These are phyloP conservation scores for Periparus ater DNA, from an alignment of 2,797 vertebrate species.

Conservation along the genomic window DNA sequence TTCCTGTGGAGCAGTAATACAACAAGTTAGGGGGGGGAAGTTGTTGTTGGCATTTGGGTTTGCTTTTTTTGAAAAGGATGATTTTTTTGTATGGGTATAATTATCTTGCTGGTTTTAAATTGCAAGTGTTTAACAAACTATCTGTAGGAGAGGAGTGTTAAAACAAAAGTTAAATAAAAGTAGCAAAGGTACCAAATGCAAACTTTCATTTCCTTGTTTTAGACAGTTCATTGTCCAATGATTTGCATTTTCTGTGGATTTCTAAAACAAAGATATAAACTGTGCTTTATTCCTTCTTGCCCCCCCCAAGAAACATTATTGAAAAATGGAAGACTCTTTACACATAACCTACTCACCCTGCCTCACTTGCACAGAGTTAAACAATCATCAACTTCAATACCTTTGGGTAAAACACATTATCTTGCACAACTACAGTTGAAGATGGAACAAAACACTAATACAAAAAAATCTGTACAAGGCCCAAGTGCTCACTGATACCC, in stretches of 20 bases:
- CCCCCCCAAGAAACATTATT: not conserved
- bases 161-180: not conserved
- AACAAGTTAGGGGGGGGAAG: constrained; percentile 49
- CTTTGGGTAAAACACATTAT: not conserved
- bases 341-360: not conserved
- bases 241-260: not conserved
- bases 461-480: not conserved
- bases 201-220: not conserved
- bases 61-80: not conserved
- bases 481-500: not conserved
- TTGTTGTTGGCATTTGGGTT: not conserved
- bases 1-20: constrained; percentile 66
- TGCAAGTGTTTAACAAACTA: not conserved
- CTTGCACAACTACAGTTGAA: not conserved
- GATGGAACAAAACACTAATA: not conserved
- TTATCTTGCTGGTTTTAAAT: not conserved
- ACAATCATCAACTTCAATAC: not conserved
- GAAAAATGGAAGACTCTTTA: not conserved
- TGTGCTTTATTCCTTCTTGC: not conserved
- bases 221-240: not conserved
- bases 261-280: not conserved
- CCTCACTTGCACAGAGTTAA: not conserved
- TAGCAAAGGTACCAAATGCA: not conserved
- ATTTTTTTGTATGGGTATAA: not conserved
- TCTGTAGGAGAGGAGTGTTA: not conserved